These are phyloP conservation scores for Drosophila equinoxialis DNA, from an alignment of 1,140 invertebrate species.

Conservation along the genomic window DNA sequence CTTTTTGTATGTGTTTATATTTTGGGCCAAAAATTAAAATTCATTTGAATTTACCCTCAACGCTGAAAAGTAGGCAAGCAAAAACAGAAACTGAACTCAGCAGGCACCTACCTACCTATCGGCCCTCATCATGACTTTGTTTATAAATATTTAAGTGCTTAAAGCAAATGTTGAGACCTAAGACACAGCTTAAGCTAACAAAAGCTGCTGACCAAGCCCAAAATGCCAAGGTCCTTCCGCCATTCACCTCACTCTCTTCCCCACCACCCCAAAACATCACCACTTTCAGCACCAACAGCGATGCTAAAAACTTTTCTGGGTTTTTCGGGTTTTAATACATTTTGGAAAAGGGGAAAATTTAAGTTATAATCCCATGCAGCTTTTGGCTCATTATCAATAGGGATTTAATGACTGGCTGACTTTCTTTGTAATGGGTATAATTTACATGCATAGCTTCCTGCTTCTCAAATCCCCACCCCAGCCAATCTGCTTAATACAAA, in stretches of 20 bases:
- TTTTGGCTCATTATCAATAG: conserved; percentile 39
- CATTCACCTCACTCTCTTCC: background rate
- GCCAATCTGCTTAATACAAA: background rate
- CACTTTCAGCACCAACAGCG: background rate
- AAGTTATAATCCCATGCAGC: conserved; percentile 2
- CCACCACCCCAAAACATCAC: too few relatives aligned
- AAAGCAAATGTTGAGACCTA: conserved; percentile 47
- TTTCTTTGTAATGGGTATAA: conserved; percentile 2
- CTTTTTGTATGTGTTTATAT: conserved; percentile 38
- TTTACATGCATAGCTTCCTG: background rate
- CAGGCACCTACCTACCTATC: background rate
- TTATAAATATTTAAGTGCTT: conserved; percentile 67
- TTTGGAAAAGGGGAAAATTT: background rate
- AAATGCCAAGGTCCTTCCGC: conserved; percentile 24
- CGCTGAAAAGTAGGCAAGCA: conserved; percentile 11
- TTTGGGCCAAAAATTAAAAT: conserved; percentile 36
- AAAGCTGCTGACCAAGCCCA: conserved; percentile 38
- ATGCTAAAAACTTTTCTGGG: background rate
- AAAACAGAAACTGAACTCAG: background rate
- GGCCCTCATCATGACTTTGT: conserved; percentile 27
- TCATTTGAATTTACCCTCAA: conserved; percentile 31
- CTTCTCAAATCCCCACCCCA: too few relatives aligned
- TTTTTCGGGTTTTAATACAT: background rate
- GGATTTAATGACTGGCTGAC: background rate
- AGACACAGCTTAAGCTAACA: conserved; percentile 54